A percentile compares a stretch with the other conserved stretches of the same genome.
Conservation (phyloP, 2,888 invertebrate genomes). For the Allacma fusca region DNA sequence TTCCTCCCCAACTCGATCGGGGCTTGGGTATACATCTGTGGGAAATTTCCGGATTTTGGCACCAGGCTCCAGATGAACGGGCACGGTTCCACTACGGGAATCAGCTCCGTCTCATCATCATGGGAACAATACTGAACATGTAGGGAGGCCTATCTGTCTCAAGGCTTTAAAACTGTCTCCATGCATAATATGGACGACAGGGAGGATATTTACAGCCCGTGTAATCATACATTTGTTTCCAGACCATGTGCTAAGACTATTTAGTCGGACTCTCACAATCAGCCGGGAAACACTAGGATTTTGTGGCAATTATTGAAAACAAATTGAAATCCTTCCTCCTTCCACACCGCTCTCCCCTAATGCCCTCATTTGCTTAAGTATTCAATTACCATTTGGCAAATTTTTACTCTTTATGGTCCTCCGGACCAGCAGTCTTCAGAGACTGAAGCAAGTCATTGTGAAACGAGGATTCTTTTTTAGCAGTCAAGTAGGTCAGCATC, state of each 20-base stretch:
- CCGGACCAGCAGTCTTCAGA: too few relatives aligned
- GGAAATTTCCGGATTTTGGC: conserved; percentile 16
- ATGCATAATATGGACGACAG: conserved; percentile 31
- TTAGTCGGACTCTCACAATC: neutral
- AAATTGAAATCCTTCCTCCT: conserved; percentile 15
- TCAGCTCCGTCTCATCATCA: neutral
- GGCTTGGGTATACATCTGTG: neutral
- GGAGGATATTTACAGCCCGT: conserved; percentile 11
- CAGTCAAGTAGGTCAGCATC: too few relatives aligned
- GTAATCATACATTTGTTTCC: conserved; percentile 17
- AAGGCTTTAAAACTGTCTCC: conserved; percentile 31
- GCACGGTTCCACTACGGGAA: conserved; percentile 24
- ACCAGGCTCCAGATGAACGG: neutral
- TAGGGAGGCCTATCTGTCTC: conserved; percentile 14
- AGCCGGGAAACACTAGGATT: neutral
- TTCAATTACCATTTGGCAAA: conserved; percentile 12
- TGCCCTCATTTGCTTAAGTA: conserved; percentile 16
- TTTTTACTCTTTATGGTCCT: conserved; percentile 3
- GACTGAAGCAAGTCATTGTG: too few relatives aligned
- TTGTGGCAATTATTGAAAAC: conserved; percentile 29
- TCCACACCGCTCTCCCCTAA: neutral
- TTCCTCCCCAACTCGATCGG: too few relatives aligned
- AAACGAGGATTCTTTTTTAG: too few relatives aligned
- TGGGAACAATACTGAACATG: neutral
- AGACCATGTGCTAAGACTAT: conserved; percentile 12